phyloP scores from a whole-genome alignment of 2,888 invertebrate genomes.

The Lamproptera curius region DNA sequence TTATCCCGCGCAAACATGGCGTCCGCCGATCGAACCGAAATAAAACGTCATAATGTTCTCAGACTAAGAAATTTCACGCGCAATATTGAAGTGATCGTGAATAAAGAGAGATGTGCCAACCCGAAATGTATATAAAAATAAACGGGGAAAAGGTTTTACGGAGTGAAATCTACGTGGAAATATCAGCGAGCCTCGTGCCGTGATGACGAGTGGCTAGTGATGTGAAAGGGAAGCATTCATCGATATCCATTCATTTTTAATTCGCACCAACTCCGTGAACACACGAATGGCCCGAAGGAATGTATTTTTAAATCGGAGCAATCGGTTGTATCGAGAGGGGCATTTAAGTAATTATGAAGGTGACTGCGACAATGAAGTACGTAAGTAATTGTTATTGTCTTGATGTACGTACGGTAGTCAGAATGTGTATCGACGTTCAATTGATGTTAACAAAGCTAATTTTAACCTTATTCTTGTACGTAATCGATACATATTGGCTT shows the following conservation, averaged over 20 bases:
- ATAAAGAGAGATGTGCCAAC: constrained; percentile 65
- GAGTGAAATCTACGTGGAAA: constrained; percentile 76
- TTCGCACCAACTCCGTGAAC: constrained; percentile 11
- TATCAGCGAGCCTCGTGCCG: constrained; percentile 69
- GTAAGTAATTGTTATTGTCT: constrained; percentile 23
- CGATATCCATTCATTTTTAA: constrained; percentile 31
- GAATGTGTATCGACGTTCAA: constrained; percentile 2
- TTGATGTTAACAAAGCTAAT: constrained; percentile 5
- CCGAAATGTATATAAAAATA: constrained; percentile 71
- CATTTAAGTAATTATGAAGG: constrained; percentile 22
- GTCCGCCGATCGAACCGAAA: constrained; percentile 16
- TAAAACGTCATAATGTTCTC: constrained; percentile 25
- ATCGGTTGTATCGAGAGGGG: constrained; percentile 17
- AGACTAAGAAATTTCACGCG: constrained; percentile 38
- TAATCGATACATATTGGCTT: constrained; percentile 9
- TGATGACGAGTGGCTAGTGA: constrained; percentile 70
- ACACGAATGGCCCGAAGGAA: constrained; percentile 21
- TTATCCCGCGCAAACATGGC: no score
- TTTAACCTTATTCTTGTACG: not conserved
- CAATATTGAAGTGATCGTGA: constrained; percentile 55
- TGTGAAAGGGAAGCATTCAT: constrained; percentile 33
- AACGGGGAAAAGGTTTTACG: constrained; percentile 71
- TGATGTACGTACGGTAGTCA: constrained; percentile 12
- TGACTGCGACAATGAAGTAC: constrained; percentile 22
- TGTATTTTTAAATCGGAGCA: constrained; percentile 23